Conservation (phyloP, 2,113 vertebrate genomes). For the Prietella phreatophila region DNA sequence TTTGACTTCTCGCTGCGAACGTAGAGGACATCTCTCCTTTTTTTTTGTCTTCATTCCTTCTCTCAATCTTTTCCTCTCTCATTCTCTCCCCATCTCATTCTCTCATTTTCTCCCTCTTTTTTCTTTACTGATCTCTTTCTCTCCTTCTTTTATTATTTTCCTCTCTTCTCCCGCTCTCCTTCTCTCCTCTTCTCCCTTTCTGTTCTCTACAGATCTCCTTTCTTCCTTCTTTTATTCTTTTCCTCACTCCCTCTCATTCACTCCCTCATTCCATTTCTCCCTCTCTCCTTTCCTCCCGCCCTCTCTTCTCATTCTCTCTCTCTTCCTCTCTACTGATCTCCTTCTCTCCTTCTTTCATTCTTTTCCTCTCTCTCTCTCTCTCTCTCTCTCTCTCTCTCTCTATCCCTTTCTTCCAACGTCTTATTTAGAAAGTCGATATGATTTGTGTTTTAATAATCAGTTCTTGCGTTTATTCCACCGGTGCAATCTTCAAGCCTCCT, state of each 20-base stretch:
- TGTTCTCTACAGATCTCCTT: too few relatives aligned
- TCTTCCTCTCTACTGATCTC: too few relatives aligned
- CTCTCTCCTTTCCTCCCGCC: too few relatives aligned
- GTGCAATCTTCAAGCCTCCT: background rate
- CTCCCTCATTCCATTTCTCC: too few relatives aligned
- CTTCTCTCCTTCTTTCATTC: too few relatives aligned
- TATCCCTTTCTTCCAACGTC: background rate
- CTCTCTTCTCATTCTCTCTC: too few relatives aligned
- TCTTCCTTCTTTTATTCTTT: too few relatives aligned
- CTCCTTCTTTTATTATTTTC: too few relatives aligned
- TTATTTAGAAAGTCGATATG: background rate
- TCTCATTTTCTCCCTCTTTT: background rate
- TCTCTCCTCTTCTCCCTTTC: too few relatives aligned
- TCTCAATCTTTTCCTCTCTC: background rate
- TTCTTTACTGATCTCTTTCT: background rate
- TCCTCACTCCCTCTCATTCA: too few relatives aligned
- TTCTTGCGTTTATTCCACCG: too few relatives aligned
- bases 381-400: background rate
- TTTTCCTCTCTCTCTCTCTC: background rate
- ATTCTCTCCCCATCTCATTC: background rate
- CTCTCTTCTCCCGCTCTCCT: too few relatives aligned
- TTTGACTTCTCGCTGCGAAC: background rate
- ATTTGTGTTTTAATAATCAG: background rate
- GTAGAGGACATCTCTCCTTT: background rate
- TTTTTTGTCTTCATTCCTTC: background rate